Conservation (phyloP, 2,797 vertebrate species). For the Diplodus sargus region DNA sequence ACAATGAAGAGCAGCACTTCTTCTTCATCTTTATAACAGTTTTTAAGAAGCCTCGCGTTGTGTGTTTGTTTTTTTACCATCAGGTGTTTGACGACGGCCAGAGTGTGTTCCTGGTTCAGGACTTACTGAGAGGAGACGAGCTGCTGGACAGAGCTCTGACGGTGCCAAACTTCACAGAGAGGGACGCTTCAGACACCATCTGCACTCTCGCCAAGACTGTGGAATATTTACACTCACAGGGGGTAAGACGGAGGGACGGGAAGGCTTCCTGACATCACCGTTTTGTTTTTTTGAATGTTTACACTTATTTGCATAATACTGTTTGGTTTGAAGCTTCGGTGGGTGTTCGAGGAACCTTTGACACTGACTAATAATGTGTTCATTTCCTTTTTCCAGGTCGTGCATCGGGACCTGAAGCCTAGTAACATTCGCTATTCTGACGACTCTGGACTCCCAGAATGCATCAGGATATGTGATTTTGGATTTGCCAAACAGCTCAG, state of each 20-base stretch:
- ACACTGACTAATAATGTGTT: background rate
- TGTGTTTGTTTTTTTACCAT: slow-evolving; percentile 14
- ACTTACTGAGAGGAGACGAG: slow-evolving; percentile 93
- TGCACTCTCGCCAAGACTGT: slow-evolving; percentile 93
- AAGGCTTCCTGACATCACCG: background rate
- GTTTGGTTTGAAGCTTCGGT: background rate
- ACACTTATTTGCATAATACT: background rate
- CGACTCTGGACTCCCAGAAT: slow-evolving; percentile 92
- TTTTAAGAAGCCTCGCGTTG: background rate
- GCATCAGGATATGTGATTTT: slow-evolving; percentile 95
- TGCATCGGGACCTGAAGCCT: slow-evolving; percentile 97
- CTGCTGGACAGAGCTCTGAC: slow-evolving; percentile 92
- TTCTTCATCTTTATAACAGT: background rate
- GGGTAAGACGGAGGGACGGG: slow-evolving; percentile 82
- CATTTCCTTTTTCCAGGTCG: slow-evolving; percentile 85
- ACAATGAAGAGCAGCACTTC: background rate
- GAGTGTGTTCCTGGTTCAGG: slow-evolving; percentile 92
- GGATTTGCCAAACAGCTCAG: slow-evolving; percentile 96
- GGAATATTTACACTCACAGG: slow-evolving; percentile 97
- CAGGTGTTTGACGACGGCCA: slow-evolving; percentile 96
- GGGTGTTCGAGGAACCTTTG: background rate
- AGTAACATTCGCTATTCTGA: slow-evolving; percentile 95
- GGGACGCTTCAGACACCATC: slow-evolving; percentile 92
- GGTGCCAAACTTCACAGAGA: slow-evolving; percentile 91
- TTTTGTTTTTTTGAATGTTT: background rate